phyloP scores from a whole-genome alignment of 2,888 invertebrate genomes.

The Luperina nickerlii region DNA sequence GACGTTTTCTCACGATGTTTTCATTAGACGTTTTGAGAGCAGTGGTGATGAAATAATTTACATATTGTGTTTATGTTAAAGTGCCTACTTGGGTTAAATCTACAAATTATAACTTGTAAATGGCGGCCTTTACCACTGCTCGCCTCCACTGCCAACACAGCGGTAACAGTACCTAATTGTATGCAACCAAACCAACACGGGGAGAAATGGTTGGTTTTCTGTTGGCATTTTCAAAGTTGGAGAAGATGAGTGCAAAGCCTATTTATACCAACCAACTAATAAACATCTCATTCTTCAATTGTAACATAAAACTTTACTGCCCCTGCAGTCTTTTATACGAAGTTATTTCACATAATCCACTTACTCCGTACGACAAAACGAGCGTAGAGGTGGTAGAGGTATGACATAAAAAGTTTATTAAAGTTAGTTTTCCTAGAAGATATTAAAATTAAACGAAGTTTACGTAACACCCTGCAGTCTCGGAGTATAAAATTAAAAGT shows the following conservation, averaged over 20 bases:
- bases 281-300: background rate
- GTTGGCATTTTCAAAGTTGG: background rate
- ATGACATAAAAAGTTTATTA: constrained; percentile 54
- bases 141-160: background rate
- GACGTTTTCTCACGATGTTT: too few relatives aligned
- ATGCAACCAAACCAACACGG: background rate
- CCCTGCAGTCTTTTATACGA: constrained; percentile 23
- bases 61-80: too few relatives aligned
- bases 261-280: background rate
- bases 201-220: background rate
- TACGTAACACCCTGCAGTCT: constrained; percentile 36
- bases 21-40: too few relatives aligned
- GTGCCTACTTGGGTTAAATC: background rate
- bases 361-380: constrained; percentile 43
- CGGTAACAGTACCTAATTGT: background rate
- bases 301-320: constrained; percentile 25
- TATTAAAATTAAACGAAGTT: constrained; percentile 61
- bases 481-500: constrained; percentile 43
- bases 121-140: background rate
- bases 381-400: constrained; percentile 52
- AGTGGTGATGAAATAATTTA: too few relatives aligned
- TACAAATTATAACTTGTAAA: background rate
- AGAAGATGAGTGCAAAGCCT: background rate
- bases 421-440: constrained; percentile 48
- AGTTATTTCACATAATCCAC: constrained; percentile 55